A percentile compares a stretch with the other conserved stretches of the same genome.
These are phyloP conservation scores for Heterotis niloticus DNA, from an alignment of 2,113 vertebrate genomes.

Conservation along the genomic window DNA sequence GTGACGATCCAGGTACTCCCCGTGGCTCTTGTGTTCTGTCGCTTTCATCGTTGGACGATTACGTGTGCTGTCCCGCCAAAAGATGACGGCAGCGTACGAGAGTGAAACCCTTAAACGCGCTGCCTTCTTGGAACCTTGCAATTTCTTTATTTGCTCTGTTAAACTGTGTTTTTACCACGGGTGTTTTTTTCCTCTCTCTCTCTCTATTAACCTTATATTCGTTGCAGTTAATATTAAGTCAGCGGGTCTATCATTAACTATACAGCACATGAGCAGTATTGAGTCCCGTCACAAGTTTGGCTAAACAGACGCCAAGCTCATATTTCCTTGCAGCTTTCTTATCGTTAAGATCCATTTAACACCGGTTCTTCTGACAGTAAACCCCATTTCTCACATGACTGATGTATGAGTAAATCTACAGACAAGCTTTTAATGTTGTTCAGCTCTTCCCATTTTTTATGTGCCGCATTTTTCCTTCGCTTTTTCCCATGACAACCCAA, in stretches of 20 bases:
- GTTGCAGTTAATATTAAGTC: conserved; percentile 1
- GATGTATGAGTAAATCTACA: neutral
- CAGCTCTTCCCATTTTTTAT: neutral
- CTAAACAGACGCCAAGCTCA: neutral
- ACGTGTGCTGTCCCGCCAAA: too few species aligned
- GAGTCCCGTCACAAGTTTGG: conserved; percentile 3
- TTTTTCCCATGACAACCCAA: neutral
- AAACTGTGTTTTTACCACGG: neutral
- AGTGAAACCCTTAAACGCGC: neutral
- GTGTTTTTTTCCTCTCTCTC: neutral
- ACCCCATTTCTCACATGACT: neutral
- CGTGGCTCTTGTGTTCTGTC: too few species aligned
- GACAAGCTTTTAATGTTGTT: neutral
- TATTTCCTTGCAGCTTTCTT: neutral
- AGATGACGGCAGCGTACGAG: neutral
- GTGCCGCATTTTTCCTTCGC: neutral
- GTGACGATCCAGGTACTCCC: too few species aligned
- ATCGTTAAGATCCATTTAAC: conserved; percentile 17
- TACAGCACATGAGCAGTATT: neutral
- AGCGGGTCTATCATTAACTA: conserved; percentile 3
- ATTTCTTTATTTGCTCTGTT: neutral
- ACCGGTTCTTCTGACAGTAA: neutral
- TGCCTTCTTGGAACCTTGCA: neutral
- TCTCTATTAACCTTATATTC: conserved; percentile 6
- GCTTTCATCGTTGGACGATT: too few species aligned